Base-by-base conservation (phyloP, 2,888 invertebrate species). In the Eledona agricola region DNA sequence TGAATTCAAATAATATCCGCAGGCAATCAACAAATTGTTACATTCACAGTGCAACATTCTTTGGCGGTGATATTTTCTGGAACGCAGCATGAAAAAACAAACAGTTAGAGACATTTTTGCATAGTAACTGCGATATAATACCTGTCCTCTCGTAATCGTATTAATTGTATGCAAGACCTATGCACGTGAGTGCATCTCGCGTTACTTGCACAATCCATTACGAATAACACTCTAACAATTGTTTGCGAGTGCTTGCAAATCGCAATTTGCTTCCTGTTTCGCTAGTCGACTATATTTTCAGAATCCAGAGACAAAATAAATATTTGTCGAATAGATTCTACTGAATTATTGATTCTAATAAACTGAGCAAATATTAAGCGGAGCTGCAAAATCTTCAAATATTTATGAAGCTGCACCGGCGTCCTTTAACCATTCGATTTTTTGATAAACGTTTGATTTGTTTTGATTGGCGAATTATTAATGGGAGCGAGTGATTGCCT, bases 1-100 rank as follows among this genome's bases (percentile, higher is more conserved):
- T 46, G 46, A 47, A 47, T 47, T 47, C 46, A 47, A 47, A 47
- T 28, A 47, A 37, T 47, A 47, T 28, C 47, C 47, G 37, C 28
- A 32, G 47, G 47, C 47, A 38, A 29, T 47, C 38, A 37, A 38
- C 47, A 47, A 37, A 37, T 31, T 47, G 47, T 47, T 47, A 47
- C 38, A 37, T 47, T 47, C 47, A 37, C 47, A 19, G 38, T 37
- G 12, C 37, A 13, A 23, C 47, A 47, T 47, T 47, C 47, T 22
- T 28, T 25, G 12, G 20, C 29, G 29, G 15, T 29, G 47, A 47
- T 47, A 47, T 37, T 47, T 29, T 37, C 29, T 31, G 43, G 35
- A 46, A 46, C 46, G 46, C 25, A 46, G n/a, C n/a, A n/a, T n/a
- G n/a, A n/a, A 37, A 37, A 35, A 23, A 23, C 22, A n/a, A 23